phyloP scores from a whole-genome alignment of 2,113 vertebrate species.

The Strix aluco region DNA sequence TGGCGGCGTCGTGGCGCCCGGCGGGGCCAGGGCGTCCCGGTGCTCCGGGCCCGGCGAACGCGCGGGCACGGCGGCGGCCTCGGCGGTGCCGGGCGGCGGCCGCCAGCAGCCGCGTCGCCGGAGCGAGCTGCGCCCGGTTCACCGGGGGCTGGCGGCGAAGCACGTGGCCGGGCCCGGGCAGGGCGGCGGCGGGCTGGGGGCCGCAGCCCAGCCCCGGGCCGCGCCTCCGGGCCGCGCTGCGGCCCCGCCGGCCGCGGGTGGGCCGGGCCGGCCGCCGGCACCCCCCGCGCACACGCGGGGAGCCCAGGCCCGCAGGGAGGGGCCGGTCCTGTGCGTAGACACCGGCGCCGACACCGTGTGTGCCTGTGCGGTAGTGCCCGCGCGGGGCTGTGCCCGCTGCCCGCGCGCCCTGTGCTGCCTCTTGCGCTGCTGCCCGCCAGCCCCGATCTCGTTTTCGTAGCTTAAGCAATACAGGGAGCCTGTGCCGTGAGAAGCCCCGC shows the following conservation, averaged over 20 bases:
- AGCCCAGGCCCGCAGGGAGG: not conserved
- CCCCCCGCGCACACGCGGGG: not conserved
- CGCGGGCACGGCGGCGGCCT: not conserved
- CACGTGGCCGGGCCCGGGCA: not conserved
- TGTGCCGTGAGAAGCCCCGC: not conserved
- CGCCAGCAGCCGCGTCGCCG: no score
- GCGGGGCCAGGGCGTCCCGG: not conserved
- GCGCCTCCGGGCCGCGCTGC: no score
- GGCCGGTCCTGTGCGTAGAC: fast-evolving
- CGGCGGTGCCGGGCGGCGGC: not conserved
- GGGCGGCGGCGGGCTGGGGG: not conserved
- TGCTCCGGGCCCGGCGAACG: not conserved
- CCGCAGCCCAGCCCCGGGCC: not conserved
- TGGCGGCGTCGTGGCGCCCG: not conserved
- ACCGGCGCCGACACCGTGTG: fast-evolving
- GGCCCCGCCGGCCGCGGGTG: not conserved
- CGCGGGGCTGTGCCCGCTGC: fast-evolving
- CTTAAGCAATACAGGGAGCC: not conserved
- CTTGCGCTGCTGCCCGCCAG: not conserved
- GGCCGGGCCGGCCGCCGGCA: not conserved
- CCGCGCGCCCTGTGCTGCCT: not conserved
- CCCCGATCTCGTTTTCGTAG: not conserved
- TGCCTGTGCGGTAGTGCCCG: not conserved
- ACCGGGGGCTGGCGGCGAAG: not conserved
- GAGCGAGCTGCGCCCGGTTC: not conserved